Base-by-base conservation (phyloP, 1,140 invertebrate species). In the Drosophila truncata region DNA sequence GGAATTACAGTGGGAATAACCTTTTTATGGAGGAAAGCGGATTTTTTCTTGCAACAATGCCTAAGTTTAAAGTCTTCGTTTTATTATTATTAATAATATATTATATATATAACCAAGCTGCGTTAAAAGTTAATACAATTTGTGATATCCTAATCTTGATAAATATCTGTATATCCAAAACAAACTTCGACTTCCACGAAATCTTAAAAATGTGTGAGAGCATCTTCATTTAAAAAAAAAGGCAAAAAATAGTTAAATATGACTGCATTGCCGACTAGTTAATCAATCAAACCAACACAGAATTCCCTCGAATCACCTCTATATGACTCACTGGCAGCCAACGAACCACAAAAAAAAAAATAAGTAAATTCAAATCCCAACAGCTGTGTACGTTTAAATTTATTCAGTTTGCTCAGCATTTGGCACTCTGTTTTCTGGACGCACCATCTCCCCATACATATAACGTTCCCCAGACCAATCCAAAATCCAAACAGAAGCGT, bases 301-400 rank as follows among this genome's bases (percentile, higher is more conserved):
- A 50, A 72, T 59, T 71, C 42, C 23, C 29, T 25, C 23, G 42
- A 72, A 72, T 18, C 27, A 29, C 20, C 37, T 50, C 44, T 6
- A 55, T 20, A 49, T 72, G 54, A 72, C 29, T 72, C 52, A 71
- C 13, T 20, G 33, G 8, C 8, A 11, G 25, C 14, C 10, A 58
- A 57, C 29, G 23, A 47, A 25, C 14, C 44, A 31, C 46, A 69
- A 47, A 42, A 33, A 27, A 29, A 23, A 25, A n/a, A 49, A 57
- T 20, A 57, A 57, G 29, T 42, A 49, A 49, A 41, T 64, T 49
- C 37, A 39, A 69, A 69, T 39, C 9, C 41, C 64, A 69, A 67
- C 49, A 62, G 64, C 46, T 70, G 59, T 62, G 35, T 62, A 76
- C 61, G 54, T 72, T 84, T 62, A 76, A 70, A 75, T 79, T 57